Base-by-base conservation (phyloP, 2,113 vertebrate species). In the Rhinogobius similis region DNA sequence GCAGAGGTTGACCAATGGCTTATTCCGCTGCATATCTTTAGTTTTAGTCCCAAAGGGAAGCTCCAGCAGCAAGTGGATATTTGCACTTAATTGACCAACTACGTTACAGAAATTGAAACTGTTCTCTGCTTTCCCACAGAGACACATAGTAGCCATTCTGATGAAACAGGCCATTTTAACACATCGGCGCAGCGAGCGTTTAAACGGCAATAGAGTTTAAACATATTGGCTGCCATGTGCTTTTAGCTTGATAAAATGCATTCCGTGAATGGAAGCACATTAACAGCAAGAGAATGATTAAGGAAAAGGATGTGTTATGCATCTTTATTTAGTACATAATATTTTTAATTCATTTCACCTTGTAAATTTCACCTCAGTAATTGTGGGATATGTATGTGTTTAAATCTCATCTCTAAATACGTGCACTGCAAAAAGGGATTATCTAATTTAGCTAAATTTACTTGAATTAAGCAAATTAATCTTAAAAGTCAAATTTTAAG, bases 61-160 rank as follows among this genome's bases (percentile, higher is more conserved):
- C n/a, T 53, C 48, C 32, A 46, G 36, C 68, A 79, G 32, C 26
- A 43, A 82, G 63, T 67, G 66, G 74, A 68, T 46, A 66, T 62
- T 67, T 50, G 18, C 62, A 70, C n/a, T 26, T 63, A 76, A 76
- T 74, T 78, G 72, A 67, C 74, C 72, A 75, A 79, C 56, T 65
- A 65, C 65, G 75, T 82, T 76, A 78, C 73, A 80, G 65, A 69
- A 76, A 78, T 78, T 61, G 67, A 75, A 73, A 78, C 32, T 23
- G 61, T 62, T 76, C 61, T 71, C 64, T n/a, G 61, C 68, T 67
- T 55, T 44, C 5, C 38, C 20, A 32, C 12, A 13, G n/a, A 20
- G 24, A 46, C 70, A 71, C 65, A 63, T 78, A 76, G 50, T 0
- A 56, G n/a, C 67, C 61, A 63, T 52, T 68, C 63, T 53, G 20